phyloP scores from a whole-genome alignment of 2,797 vertebrate genomes.

The Tokudaia muenninki region DNA sequence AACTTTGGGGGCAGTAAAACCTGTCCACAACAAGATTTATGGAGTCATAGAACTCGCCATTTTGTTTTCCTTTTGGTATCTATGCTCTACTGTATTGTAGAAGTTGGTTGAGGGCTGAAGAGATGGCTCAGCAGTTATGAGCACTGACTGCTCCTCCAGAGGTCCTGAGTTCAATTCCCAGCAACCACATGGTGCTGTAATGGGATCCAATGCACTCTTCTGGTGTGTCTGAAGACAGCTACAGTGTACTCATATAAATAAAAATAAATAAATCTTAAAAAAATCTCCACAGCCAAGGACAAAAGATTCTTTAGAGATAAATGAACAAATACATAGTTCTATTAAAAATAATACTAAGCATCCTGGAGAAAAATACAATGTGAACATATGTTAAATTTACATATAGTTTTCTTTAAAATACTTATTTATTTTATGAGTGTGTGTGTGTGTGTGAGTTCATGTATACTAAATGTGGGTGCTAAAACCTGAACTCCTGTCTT shows the following conservation, averaged over 20 bases:
- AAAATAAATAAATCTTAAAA: no score
- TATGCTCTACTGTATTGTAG: neutral
- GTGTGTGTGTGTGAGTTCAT: neutral
- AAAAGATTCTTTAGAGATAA: no score
- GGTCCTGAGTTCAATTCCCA: no score
- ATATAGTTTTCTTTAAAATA: neutral
- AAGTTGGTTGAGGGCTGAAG: neutral
- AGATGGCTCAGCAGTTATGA: no score
- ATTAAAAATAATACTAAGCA: slow-evolving; percentile 13
- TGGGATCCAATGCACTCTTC: no score
- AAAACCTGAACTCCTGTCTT: neutral
- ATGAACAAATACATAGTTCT: neutral
- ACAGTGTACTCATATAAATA: no score
- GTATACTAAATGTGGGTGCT: neutral
- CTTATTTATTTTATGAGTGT: neutral
- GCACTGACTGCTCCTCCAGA: no score
- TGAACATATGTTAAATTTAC: slow-evolving; percentile 21
- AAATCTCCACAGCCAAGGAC: no score
- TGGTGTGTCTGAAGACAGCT: no score
- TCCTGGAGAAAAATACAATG: neutral
- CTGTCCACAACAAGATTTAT: neutral
- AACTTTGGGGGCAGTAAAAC: neutral
- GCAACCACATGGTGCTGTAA: no score
- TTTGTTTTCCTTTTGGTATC: slow-evolving; percentile 23
- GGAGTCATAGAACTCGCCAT: neutral